A percentile compares a stretch with the other conserved stretches of the same genome.
Evolutionary conservation across 37 sponge, comb jelly and placozoan genomes (phyloP).

Genomic region (Crambe crambe): DNA sequence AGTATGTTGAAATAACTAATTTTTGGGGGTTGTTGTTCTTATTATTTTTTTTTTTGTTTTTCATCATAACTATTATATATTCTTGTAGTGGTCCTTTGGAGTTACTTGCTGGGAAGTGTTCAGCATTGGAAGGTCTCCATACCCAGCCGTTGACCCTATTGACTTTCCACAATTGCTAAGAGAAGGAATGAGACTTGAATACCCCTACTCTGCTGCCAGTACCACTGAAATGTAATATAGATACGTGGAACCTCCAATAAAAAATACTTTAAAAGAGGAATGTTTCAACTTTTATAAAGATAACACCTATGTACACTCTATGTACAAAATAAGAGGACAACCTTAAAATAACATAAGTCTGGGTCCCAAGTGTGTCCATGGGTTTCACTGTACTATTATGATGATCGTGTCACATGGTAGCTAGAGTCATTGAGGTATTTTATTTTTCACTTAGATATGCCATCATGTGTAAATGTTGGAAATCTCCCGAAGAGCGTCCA

Average conservation of each 20-base stretch:
- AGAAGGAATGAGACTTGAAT: conserved; percentile 16
- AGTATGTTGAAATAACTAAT: neutral
- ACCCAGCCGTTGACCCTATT: conserved; percentile 30
- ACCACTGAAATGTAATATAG: conserved; percentile 7
- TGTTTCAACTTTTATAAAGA: too few species aligned
- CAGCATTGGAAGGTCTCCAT: conserved; percentile 13
- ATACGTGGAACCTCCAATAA: too few species aligned
- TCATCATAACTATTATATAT: neutral
- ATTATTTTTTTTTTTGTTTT: too few species aligned
- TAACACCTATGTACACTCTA: neutral
- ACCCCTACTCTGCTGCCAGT: conserved; percentile 29
- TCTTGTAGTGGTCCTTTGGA: conserved; percentile 43
- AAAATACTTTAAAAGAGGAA: too few species aligned
- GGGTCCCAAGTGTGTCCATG: too few species aligned
- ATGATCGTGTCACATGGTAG: too few species aligned
- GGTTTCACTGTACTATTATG: too few species aligned
- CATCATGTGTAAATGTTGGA: conserved; percentile 21
- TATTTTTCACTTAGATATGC: conserved; percentile 23
- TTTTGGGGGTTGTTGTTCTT: too few species aligned
- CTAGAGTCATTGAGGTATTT: too few species aligned
- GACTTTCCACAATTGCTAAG: conserved; percentile 2
- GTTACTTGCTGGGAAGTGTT: conserved; percentile 46
- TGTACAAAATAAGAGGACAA: too few species aligned
- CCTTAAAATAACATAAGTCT: too few species aligned
- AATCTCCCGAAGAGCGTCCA: conserved; percentile 12